Percentiles rank a stretch among this genome's conserved stretches.
These are phyloP conservation scores for Pharmacophagus antenor DNA, from an alignment of 2,888 invertebrate genomes.

Conservation along the genomic window DNA sequence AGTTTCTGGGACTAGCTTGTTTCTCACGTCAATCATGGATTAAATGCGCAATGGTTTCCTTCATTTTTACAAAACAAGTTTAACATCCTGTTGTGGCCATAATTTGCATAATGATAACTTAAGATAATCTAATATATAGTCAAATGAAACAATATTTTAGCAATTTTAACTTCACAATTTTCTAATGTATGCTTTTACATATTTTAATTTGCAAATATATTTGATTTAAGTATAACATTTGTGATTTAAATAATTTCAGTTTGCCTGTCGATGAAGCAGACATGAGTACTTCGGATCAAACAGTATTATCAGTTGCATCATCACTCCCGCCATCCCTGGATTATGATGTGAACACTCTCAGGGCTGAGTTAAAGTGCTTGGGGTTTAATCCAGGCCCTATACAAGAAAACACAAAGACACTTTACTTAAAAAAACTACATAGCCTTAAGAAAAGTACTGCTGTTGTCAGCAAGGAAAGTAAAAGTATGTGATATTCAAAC, in stretches of 20 bases:
- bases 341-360: constrained; percentile 84
- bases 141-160: no score
- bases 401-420: constrained; percentile 85
- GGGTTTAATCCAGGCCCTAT: constrained; percentile 92
- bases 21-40: constrained; percentile 27
- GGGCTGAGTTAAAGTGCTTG: constrained; percentile 82
- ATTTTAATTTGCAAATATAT: background rate
- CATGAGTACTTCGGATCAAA: constrained; percentile 54
- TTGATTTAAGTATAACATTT: background rate
- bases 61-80: constrained; percentile 5
- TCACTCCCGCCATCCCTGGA: constrained; percentile 82
- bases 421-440: constrained; percentile 88
- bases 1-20: background rate
- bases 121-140: no score
- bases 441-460: constrained; percentile 74
- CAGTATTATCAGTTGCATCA: constrained; percentile 68
- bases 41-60: constrained; percentile 8
- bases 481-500: constrained; percentile 46
- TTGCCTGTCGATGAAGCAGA: constrained; percentile 62
- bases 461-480: constrained; percentile 44
- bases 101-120: constrained; percentile 22
- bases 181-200: no score
- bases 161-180: no score
- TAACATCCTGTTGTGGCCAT: constrained; percentile 26
- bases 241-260: constrained; percentile 41